Conservation (phyloP, 1,140 invertebrate genomes). For the Hesperophylax magnus region DNA sequence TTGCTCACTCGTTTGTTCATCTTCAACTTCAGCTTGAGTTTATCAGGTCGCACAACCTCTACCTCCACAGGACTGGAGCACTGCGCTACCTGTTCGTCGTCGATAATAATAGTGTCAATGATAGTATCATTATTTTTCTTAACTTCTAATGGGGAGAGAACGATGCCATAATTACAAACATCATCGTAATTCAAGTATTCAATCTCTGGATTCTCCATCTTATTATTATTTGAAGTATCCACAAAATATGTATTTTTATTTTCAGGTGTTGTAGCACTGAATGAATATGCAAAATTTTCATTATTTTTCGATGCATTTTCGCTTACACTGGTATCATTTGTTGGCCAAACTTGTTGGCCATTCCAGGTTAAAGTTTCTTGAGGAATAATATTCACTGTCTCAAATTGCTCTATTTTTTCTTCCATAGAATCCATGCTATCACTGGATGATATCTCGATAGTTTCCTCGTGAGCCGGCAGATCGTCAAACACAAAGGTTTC, state of each 20-base stretch:
- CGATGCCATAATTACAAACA: conserved; percentile 2
- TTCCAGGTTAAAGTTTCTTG: not conserved
- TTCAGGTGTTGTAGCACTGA: not conserved
- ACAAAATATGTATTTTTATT: conserved; percentile 2
- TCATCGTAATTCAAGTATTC: conserved; percentile 22
- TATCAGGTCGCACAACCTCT: no score
- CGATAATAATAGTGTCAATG: conserved; percentile 39
- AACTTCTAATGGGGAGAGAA: conserved; percentile 23
- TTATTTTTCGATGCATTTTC: not conserved
- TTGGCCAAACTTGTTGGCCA: conserved; percentile 1
- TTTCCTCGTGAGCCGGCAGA: conserved; percentile 40
- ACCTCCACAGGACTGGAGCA: not conserved
- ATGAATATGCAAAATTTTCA: not conserved
- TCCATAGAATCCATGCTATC: conserved; percentile 19
- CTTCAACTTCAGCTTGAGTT: conserved; percentile 2
- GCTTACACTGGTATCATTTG: not conserved
- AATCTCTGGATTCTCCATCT: not conserved
- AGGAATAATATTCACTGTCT: not conserved
- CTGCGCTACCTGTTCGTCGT: not conserved
- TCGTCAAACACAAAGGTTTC: conserved; percentile 37
- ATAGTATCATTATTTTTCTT: conserved; percentile 42
- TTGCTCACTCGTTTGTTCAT: conserved; percentile 21
- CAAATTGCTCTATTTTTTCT: not conserved
- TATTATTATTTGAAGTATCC: not conserved
- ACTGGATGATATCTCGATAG: conserved; percentile 16